A percentile compares a stretch with the other conserved stretches of the same genome.
Conservation (phyloP, 2,797 vertebrate species). For the Coregonus sp. region DNA sequence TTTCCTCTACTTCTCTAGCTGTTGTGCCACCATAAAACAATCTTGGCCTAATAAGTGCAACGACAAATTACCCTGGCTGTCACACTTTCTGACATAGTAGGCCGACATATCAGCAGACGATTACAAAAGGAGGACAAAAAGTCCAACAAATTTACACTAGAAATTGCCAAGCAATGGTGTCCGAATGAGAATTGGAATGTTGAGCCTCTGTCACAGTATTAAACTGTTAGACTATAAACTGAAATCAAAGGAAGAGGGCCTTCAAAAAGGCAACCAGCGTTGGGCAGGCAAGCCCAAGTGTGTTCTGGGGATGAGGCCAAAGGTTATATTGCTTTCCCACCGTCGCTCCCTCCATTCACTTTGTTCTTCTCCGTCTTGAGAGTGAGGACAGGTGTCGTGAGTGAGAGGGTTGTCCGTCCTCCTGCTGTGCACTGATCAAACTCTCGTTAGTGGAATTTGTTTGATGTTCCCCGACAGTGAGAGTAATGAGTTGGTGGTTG, state of each 20-base stretch:
- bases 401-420: conserved; percentile 54
- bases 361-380: background rate
- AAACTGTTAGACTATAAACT: conserved; percentile 58
- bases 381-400: conserved; percentile 25
- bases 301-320: conserved; percentile 59
- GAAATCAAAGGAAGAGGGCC: conserved; percentile 64
- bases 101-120: background rate
- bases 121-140: conserved; percentile 42
- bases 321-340: conserved; percentile 70
- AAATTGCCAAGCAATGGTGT: no score
- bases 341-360: conserved; percentile 25
- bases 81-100: no score
- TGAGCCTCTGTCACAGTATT: conserved; percentile 65
- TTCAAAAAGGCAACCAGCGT: conserved; percentile 66
- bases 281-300: conserved; percentile 64
- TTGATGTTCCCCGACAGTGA: conserved; percentile 46
- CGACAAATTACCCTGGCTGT: background rate
- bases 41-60: background rate
- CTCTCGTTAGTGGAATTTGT: conserved; percentile 61
- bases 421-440: conserved; percentile 64
- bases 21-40: background rate
- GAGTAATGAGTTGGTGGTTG: conserved; percentile 42
- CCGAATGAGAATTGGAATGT: conserved; percentile 58
- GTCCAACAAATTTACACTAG: no score
- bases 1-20: background rate